Evolutionary conservation across 1,140 invertebrate genomes (phyloP), one percentile per base, ranked within the genome.

Genomic region (Vollenhovia emeryi): DNA sequence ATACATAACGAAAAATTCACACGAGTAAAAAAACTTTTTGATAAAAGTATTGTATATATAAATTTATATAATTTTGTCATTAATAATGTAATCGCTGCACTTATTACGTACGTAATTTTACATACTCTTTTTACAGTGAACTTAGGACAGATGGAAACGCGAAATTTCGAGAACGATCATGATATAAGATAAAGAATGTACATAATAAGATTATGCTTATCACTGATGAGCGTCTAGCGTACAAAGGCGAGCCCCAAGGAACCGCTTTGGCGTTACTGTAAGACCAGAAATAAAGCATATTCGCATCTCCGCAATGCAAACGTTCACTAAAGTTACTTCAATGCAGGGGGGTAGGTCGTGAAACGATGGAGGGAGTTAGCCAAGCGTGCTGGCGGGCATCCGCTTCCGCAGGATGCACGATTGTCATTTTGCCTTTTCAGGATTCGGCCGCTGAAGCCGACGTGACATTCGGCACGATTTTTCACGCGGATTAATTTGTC

Each of bases 361-460:
- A 89, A 86, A 84, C 36, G 59, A 73, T 57, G 66, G 82, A 76
- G 86, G 90, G 80, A 82, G 84, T 93, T 93, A 94, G 92, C 93
- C 89, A 93, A 94, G 93, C 94, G 93, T 94, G 89, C 82, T 90
- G 78, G 75, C 85, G 89, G 79, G 89, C 92, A 94, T 95, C 94
- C 94, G 94, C 91, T 95, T 95, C 93, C 93, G 94, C 93, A 94
- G 94, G 94, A 95, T 94, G 93, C 90, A 86, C 90, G 89, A 91
- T 91, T 88, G 90, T 91, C 86, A 89, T 88, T 89, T 36, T 73
- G 11, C 50, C 48, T 82, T 82, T 82, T 82, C 50, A 71, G 78
- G 36, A 82, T 82, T 82, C 66, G 66, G 66, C 36, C 27, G 21
- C 36, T 57, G 64, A 57, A 43, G 55, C 36, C 52, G n/a, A 82